Evolutionary conservation across 2,888 invertebrate species (phyloP).

Genomic region (Onthophagus sagittarius): DNA sequence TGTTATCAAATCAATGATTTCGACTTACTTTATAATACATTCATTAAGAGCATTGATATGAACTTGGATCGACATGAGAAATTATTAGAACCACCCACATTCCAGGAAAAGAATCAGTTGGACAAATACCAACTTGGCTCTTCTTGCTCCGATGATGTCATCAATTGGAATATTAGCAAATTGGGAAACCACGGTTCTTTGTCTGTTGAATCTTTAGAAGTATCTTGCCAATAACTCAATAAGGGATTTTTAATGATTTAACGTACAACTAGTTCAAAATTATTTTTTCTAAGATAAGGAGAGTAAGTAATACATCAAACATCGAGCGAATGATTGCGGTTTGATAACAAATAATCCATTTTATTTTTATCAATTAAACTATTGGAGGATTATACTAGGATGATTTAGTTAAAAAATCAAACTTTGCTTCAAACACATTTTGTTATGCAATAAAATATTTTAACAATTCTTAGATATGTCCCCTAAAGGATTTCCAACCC

Average conservation of each 20-base stretch:
- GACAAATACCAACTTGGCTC: slow-evolving; percentile 55
- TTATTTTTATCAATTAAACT: no score
- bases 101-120: slow-evolving; percentile 55
- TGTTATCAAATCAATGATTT: slow-evolving; percentile 40
- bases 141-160: slow-evolving; percentile 45
- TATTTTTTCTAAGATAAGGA: no score
- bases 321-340: no score
- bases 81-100: slow-evolving; percentile 66
- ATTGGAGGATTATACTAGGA: not conserved
- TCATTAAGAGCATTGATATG: slow-evolving; percentile 46
- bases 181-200: slow-evolving; percentile 39
- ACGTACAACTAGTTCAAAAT: slow-evolving; percentile 54
- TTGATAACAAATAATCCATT: no score
- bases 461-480: not conserved
- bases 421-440: no score
- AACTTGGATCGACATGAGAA: slow-evolving; percentile 51
- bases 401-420: not conserved
- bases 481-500: slow-evolving; percentile 49
- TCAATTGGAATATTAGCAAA: slow-evolving; percentile 43
- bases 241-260: slow-evolving; percentile 49
- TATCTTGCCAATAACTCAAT: slow-evolving; percentile 42
- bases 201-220: slow-evolving; percentile 38
- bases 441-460: not conserved
- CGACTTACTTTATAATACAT: slow-evolving; percentile 12
- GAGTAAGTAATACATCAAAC: no score